These are phyloP conservation scores for Zelleria hepariella DNA, from an alignment of 2,888 invertebrate species.

Conservation along the genomic window DNA sequence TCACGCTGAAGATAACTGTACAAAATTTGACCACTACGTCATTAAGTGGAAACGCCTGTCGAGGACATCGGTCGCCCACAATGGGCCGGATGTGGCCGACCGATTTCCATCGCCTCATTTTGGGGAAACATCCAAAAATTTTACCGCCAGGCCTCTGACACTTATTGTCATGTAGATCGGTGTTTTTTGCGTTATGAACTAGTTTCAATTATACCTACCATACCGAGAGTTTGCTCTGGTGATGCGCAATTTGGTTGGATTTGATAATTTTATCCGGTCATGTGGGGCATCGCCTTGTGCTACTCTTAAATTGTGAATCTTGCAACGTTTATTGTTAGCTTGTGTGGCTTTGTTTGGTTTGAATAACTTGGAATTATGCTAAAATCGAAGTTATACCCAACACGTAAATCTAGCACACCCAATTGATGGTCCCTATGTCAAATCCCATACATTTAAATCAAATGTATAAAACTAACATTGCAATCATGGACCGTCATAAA, in stretches of 20 bases:
- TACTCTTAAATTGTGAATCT: too few species aligned
- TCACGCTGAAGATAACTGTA: conserved; percentile 58
- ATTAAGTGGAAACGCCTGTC: conserved; percentile 44
- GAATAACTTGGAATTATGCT: too few species aligned
- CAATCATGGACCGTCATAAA: too few species aligned
- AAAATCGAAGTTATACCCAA: too few species aligned
- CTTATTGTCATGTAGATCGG: conserved; percentile 60
- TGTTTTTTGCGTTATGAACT: conserved; percentile 5
- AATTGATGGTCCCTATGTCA: too few species aligned
- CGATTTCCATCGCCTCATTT: conserved; percentile 61
- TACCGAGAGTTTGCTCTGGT: too few species aligned
- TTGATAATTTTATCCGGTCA: neutral
- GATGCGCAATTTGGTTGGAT: neutral
- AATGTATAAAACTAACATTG: too few species aligned
- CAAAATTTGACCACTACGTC: conserved; percentile 45
- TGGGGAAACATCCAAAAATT: conserved; percentile 66
- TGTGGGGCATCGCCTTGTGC: too few species aligned
- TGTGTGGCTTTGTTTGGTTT: too few species aligned
- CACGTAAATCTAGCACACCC: too few species aligned
- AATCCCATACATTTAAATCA: too few species aligned
- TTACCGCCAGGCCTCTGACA: conserved; percentile 45
- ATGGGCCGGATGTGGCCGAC: conserved; percentile 52
- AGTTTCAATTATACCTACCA: conserved; percentile 19
- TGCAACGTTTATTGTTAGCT: too few species aligned
- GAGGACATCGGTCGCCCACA: conserved; percentile 64